phyloP scores from a whole-genome alignment of 2,113 vertebrate genomes.

The Eulacestoma nigropectus region DNA sequence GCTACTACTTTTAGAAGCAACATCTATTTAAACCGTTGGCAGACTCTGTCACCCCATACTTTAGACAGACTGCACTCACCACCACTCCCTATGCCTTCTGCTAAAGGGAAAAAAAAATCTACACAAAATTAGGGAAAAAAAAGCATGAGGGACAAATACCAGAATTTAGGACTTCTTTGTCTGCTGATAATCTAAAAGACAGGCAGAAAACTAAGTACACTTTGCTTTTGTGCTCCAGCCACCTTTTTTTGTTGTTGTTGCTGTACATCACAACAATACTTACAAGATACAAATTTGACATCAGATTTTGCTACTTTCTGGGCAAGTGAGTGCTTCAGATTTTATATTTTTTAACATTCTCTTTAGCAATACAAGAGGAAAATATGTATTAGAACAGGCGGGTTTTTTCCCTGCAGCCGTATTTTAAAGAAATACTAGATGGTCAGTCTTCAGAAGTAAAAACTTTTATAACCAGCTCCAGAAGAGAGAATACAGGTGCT shows the following conservation, averaged over 20 bases:
- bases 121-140: accelerated
- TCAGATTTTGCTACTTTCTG: background rate
- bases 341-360: background rate
- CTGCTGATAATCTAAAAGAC: background rate
- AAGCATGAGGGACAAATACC: background rate
- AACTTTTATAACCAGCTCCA: background rate
- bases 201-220: background rate
- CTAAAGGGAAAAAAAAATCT: background rate
- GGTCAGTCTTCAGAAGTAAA: background rate
- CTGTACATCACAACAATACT: background rate
- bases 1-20: background rate
- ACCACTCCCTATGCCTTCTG: background rate
- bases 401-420: background rate
- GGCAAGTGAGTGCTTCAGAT: background rate
- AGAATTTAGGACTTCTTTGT: background rate
- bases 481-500: background rate
- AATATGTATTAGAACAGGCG: background rate
- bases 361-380: background rate
- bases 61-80: background rate
- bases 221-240: background rate
- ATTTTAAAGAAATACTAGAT: background rate
- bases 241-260: background rate
- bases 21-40: background rate
- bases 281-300: background rate
- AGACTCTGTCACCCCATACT: background rate